phyloP scores from a whole-genome alignment of 2,888 invertebrate species.

The Napeogenes inachia region DNA sequence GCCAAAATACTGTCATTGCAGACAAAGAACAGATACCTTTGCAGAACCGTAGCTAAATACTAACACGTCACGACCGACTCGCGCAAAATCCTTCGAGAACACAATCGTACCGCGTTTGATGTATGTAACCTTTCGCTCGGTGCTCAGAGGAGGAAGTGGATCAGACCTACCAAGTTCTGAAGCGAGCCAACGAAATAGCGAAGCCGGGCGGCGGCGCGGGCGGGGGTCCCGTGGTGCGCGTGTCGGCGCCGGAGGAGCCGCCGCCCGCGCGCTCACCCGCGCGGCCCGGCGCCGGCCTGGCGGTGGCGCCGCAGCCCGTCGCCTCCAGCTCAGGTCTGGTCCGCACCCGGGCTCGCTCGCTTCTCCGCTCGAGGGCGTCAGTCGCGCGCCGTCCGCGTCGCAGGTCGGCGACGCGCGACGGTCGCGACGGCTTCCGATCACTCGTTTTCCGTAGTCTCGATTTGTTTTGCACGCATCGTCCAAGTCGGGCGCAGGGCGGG shows the following conservation, averaged over 20 bases:
- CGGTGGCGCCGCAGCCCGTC: constrained; percentile 81
- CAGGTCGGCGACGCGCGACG: too few species aligned
- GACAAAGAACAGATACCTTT: constrained; percentile 24
- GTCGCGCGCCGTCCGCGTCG: too few species aligned
- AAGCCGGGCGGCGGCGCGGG: constrained; percentile 76
- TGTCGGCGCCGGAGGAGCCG: constrained; percentile 59
- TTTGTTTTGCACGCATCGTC: constrained; percentile 66
- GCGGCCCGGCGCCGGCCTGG: constrained; percentile 74
- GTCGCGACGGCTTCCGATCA: constrained; percentile 58
- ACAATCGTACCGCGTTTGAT: constrained; percentile 39
- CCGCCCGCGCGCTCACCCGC: constrained; percentile 67
- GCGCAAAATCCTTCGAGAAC: constrained; percentile 14
- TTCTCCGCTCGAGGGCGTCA: constrained; percentile 48
- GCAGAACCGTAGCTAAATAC: constrained; percentile 34
- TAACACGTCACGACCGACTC: constrained; percentile 32
- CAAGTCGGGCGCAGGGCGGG: constrained; percentile 62
- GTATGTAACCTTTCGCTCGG: constrained; percentile 69
- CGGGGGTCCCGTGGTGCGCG: constrained; percentile 70
- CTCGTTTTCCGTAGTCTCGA: constrained; percentile 73
- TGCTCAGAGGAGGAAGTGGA: constrained; percentile 86
- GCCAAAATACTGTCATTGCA: constrained; percentile 24
- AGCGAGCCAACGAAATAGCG: constrained; percentile 94
- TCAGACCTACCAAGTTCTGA: constrained; percentile 95
- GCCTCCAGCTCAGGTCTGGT: constrained; percentile 83
- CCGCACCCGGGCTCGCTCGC: constrained; percentile 64